Evolutionary conservation across 2,888 invertebrate species (phyloP).

Genomic region (Rhagonycha fulva): DNA sequence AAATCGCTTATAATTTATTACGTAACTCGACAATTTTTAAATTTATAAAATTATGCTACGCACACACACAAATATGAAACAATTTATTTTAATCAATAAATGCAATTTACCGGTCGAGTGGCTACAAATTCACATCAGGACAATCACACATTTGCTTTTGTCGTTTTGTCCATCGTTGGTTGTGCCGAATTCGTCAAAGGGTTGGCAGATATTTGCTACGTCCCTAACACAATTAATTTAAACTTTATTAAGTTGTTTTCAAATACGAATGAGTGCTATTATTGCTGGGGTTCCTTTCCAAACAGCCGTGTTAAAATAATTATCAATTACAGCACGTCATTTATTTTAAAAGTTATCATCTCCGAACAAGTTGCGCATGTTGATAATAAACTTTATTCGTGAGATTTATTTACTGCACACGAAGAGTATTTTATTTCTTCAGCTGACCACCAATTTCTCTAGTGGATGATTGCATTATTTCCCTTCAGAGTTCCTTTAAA

Average conservation of each 20-base stretch:
- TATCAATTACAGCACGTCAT: neutral
- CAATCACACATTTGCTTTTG: slow-evolving; percentile 50
- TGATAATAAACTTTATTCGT: neutral
- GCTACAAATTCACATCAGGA: slow-evolving; percentile 51
- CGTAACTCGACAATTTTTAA: neutral
- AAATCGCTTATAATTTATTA: slow-evolving; percentile 23
- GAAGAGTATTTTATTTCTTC: slow-evolving; percentile 12
- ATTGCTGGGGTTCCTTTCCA: slow-evolving; percentile 20
- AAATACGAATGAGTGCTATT: slow-evolving; percentile 28
- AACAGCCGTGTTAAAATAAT: neutral
- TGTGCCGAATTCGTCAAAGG: slow-evolving; percentile 47
- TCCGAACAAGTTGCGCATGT: neutral
- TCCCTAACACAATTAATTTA: slow-evolving; percentile 45
- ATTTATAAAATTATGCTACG: neutral
- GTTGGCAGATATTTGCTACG: slow-evolving; percentile 50
- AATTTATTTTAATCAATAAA: slow-evolving; percentile 48
- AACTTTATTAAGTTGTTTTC: slow-evolving; percentile 33
- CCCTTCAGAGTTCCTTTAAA: slow-evolving; percentile 39
- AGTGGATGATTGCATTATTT: slow-evolving; percentile 41
- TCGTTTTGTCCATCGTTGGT: slow-evolving; percentile 43
- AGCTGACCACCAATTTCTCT: slow-evolving; percentile 41
- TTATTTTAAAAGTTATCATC: neutral
- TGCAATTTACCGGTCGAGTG: slow-evolving; percentile 52
- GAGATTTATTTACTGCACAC: slow-evolving; percentile 10
- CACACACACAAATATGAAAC: neutral